phyloP scores from a whole-genome alignment of 2,888 invertebrate genomes.

The Diplolepis rosae region DNA sequence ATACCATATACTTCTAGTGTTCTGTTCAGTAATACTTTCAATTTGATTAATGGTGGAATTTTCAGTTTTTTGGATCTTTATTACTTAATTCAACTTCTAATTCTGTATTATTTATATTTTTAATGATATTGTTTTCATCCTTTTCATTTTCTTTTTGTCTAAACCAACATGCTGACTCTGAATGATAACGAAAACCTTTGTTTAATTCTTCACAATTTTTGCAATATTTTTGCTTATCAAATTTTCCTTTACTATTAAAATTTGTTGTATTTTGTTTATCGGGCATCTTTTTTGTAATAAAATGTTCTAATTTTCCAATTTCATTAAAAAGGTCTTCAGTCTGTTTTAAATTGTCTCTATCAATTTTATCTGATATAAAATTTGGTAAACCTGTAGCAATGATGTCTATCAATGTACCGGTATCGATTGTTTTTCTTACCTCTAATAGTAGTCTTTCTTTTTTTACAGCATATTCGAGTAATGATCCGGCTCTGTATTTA shows the following conservation, averaged over 20 bases:
- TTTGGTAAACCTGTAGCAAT: slow-evolving; percentile 60
- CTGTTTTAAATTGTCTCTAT: slow-evolving; percentile 55
- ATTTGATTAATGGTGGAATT: slow-evolving; percentile 52
- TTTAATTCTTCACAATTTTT: slow-evolving; percentile 32
- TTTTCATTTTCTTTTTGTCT: slow-evolving; percentile 31
- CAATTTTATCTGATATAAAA: slow-evolving; percentile 56
- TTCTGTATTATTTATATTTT: slow-evolving; percentile 35
- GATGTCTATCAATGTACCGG: slow-evolving; percentile 54
- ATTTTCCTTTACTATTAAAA: slow-evolving; percentile 40
- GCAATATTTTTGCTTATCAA: too few relatives aligned
- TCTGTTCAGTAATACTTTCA: slow-evolving; percentile 44
- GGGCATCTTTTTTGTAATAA: slow-evolving; percentile 57
- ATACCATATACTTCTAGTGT: slow-evolving; percentile 40
- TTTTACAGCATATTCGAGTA: slow-evolving; percentile 45
- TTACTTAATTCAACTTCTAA: slow-evolving; percentile 42
- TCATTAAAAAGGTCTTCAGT: slow-evolving; percentile 60
- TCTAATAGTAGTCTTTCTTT: slow-evolving; percentile 52
- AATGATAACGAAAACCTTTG: slow-evolving; percentile 37
- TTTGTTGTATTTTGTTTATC: slow-evolving; percentile 37
- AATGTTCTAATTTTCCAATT: slow-evolving; percentile 55
- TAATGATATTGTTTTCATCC: too few relatives aligned
- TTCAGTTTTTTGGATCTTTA: slow-evolving; percentile 44
- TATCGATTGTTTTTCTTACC: slow-evolving; percentile 49
- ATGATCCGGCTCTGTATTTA: slow-evolving; percentile 39
- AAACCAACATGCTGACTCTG: slow-evolving; percentile 41